Evolutionary conservation across 1,140 invertebrate species (phyloP).

Genomic region (Babylonia areolata): DNA sequence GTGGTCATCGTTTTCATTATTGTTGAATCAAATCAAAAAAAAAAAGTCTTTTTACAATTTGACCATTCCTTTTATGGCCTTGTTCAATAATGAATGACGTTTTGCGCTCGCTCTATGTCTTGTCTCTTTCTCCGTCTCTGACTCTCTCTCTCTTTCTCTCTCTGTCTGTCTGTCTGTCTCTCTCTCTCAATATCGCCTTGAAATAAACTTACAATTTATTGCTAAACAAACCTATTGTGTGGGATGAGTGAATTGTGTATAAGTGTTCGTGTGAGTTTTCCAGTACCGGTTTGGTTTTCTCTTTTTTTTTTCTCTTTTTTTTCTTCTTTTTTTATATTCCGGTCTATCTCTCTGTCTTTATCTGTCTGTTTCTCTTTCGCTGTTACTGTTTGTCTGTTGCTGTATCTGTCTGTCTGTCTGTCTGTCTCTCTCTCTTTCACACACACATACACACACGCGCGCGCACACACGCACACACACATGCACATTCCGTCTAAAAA

Average conservation of each 20-base stretch:
- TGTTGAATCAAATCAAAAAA: not conserved
- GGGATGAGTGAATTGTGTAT: not conserved
- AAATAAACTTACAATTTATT: conserved; percentile 36
- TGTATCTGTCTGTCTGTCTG: no score
- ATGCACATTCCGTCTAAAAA: no score
- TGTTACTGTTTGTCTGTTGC: no score
- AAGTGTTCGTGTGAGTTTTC: no score
- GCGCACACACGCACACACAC: no score
- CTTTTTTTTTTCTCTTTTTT: no score
- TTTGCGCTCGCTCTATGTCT: not conserved
- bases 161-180: conserved; percentile 11
- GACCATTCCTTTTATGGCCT: conserved; percentile 22
- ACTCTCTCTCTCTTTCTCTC: not conserved
- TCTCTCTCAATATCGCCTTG: conserved; percentile 32
- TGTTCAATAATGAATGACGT: conserved; percentile 27
- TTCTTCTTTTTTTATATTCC: no score
- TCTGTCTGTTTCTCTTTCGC: no score
- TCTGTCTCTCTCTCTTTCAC: no score
- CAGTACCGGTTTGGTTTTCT: no score
- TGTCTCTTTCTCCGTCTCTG: not conserved
- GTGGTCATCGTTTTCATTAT: not conserved
- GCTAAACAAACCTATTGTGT: conserved; percentile 8
- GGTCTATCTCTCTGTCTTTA: no score
- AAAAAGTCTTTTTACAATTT: conserved; percentile 4
- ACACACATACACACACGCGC: no score